Percentiles rank a stretch among this genome's conserved stretches.
Evolutionary conservation across 1,140 invertebrate species (phyloP).

Genomic region (Caenorhabditis brenneri): DNA sequence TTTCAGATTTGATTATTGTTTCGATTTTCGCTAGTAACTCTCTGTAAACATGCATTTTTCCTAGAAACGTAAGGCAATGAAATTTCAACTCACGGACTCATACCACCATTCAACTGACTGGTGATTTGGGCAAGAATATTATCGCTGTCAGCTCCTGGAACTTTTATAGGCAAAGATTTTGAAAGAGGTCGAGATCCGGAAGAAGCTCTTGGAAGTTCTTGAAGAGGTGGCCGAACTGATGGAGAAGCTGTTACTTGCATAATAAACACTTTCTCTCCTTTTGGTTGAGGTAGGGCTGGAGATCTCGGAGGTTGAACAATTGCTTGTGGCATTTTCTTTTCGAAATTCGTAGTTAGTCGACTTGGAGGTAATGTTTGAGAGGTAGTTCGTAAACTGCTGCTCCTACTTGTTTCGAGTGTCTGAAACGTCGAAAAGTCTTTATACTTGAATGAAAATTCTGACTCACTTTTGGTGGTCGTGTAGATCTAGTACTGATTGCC

Average conservation of each 20-base stretch:
- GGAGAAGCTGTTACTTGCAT: constrained; percentile 47
- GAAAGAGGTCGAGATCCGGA: background rate
- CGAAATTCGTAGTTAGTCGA: constrained; percentile 31
- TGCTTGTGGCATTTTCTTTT: constrained; percentile 22
- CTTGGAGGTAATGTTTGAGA: constrained; percentile 40
- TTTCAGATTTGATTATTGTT: constrained; percentile 40
- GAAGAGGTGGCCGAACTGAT: constrained; percentile 10
- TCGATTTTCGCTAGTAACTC: constrained; percentile 50
- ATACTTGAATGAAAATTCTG: background rate
- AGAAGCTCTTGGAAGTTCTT: constrained; percentile 39
- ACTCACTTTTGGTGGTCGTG: background rate
- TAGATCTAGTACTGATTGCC: background rate
- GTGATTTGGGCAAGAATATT: constrained; percentile 41
- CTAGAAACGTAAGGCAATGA: background rate
- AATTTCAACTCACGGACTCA: constrained; percentile 46
- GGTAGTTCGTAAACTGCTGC: constrained; percentile 22
- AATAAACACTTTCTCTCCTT: constrained; percentile 30
- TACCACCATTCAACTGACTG: constrained; percentile 29
- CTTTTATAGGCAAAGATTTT: constrained; percentile 4
- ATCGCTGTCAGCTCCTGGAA: background rate
- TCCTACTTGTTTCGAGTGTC: background rate
- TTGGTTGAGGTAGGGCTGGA: constrained; percentile 7
- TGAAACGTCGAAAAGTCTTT: too few species aligned
- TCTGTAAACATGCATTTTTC: background rate
- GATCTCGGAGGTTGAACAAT: constrained; percentile 28